A percentile compares a stretch with the other conserved stretches of the same genome.
phyloP scores from a whole-genome alignment of 2,797 vertebrate species.

The Melanotaenia pygmaea region DNA sequence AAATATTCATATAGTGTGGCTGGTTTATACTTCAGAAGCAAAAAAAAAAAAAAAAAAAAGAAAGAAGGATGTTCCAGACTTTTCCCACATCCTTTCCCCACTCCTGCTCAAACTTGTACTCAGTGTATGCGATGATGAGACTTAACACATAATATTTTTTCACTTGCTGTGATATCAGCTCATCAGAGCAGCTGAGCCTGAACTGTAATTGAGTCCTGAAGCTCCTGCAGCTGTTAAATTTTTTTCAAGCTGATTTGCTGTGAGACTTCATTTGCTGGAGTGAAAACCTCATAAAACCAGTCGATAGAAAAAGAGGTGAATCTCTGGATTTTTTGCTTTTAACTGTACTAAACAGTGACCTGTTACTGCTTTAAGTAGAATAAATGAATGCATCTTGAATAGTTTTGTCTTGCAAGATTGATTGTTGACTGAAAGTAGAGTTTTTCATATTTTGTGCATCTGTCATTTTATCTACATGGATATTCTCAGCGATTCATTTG shows the following conservation, averaged over 20 bases:
- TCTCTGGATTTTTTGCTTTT: slow-evolving; percentile 6
- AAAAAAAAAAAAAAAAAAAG: neutral
- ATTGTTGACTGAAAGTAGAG: neutral
- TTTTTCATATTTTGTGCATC: neutral
- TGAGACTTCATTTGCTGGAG: slow-evolving; percentile 11
- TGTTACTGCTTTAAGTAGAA: slow-evolving; percentile 6
- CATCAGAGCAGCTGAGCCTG: slow-evolving; percentile 14
- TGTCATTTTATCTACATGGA: no score
- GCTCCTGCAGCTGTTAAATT: slow-evolving; percentile 31
- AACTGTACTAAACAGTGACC: neutral
- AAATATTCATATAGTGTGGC: neutral
- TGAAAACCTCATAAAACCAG: slow-evolving; percentile 21
- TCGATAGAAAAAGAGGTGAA: slow-evolving; percentile 8
- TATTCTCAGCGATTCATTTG: neutral
- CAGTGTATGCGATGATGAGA: slow-evolving; percentile 26
- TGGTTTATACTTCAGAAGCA: neutral
- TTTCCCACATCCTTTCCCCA: neutral
- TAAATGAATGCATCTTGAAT: neutral
- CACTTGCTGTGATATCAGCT: slow-evolving; percentile 33
- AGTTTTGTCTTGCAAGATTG: neutral
- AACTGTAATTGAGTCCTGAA: slow-evolving; percentile 49
- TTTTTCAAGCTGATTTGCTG: neutral
- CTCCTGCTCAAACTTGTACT: slow-evolving; percentile 24
- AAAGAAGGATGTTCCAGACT: neutral
- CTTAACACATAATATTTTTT: slow-evolving; percentile 31